These are phyloP conservation scores for Micromesistius poutassou DNA, from an alignment of 2,797 vertebrate genomes.

Conservation along the genomic window DNA sequence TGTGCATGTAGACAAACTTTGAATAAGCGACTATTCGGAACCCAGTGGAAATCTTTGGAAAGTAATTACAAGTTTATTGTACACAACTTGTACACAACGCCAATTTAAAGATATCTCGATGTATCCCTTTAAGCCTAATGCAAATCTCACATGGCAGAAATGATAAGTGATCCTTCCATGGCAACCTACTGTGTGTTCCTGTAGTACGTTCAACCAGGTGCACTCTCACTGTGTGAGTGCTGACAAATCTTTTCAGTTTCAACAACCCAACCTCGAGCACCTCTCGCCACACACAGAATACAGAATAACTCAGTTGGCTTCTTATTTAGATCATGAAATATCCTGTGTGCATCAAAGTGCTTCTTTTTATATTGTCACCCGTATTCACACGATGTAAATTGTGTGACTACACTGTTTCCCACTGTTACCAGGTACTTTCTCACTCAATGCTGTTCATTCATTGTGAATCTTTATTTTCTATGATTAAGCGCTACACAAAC, in stretches of 20 bases:
- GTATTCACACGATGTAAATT: neutral
- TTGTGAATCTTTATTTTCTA: neutral
- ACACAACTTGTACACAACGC: too few species aligned
- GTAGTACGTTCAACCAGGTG: neutral
- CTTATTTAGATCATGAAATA: neutral
- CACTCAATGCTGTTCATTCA: neutral
- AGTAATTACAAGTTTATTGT: too few species aligned
- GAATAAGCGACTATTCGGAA: too few species aligned
- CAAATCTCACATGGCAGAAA: neutral
- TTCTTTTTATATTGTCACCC: neutral
- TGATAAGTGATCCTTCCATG: neutral
- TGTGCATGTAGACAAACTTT: too few species aligned
- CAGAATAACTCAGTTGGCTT: neutral
- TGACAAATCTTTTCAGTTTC: neutral
- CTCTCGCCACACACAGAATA: neutral
- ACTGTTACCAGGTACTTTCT: slow-evolving; percentile 1
- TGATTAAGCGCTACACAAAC: too few species aligned
- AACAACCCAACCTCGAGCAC: neutral
- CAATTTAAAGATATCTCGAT: too few species aligned
- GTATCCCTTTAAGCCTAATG: neutral
- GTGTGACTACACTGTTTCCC: neutral
- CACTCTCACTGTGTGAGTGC: too few species aligned
- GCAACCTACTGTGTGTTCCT: neutral
- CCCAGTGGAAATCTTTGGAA: too few species aligned
- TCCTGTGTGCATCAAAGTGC: neutral